phyloP scores from a whole-genome alignment of 1,140 invertebrate species.

The Conus betulinus region DNA sequence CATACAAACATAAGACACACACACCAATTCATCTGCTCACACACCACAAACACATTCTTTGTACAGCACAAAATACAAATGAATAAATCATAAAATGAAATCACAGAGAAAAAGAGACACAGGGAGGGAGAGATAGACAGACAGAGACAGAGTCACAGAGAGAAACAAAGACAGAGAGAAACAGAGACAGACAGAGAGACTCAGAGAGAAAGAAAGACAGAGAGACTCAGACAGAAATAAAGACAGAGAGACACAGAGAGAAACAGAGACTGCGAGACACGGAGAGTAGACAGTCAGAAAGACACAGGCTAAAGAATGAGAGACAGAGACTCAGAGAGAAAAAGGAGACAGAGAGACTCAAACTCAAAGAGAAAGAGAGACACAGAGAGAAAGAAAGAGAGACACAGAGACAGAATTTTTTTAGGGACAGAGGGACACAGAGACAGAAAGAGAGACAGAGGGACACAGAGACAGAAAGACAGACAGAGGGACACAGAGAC shows the following conservation, averaged over 20 bases:
- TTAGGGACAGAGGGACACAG: background rate
- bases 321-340: slow-evolving; percentile 31
- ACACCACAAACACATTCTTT: too few relatives aligned
- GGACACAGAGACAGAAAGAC: background rate
- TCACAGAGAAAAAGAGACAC: too few relatives aligned
- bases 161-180: too few relatives aligned
- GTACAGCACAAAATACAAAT: too few relatives aligned
- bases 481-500: background rate
- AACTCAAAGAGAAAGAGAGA: slow-evolving; percentile 25
- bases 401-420: background rate
- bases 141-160: background rate
- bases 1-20: too few relatives aligned
- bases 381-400: slow-evolving; percentile 30
- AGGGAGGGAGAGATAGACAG: too few relatives aligned
- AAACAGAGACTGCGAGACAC: too few relatives aligned
- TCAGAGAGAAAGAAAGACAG: slow-evolving; percentile 24
- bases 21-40: too few relatives aligned
- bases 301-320: background rate
- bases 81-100: too few relatives aligned
- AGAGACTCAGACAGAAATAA: slow-evolving; percentile 28
- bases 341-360: slow-evolving; percentile 19
- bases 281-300: too few relatives aligned
- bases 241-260: slow-evolving; percentile 12
- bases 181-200: slow-evolving; percentile 25
- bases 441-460: background rate